Evolutionary conservation across 2,797 vertebrate genomes (phyloP), one percentile per base, ranked within the genome.

Genomic region (Semotilus atromaculatus): DNA sequence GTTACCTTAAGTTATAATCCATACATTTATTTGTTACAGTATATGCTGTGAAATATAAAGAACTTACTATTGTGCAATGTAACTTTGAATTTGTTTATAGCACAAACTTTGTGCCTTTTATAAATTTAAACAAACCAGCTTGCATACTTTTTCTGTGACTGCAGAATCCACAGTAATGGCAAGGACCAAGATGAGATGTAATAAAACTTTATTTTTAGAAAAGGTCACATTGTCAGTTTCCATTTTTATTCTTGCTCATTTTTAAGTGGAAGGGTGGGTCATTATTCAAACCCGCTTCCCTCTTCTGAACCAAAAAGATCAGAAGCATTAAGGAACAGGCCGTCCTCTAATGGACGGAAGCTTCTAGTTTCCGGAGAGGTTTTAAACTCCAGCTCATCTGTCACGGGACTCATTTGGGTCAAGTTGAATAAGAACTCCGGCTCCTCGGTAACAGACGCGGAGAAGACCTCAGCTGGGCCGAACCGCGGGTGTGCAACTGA

Each of bases 241-340:
- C 62, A 36, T 70, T 14, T 51, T 55, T 45, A 19, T 36, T 40
- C n/a, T 34, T 26, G 16, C 4, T 13, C 0, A 13, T 62, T 43
- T 36, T 64, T 7, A 16, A 7, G 55, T n/a, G 4, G 58, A 16
- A 16, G 45, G 4, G 6, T 48, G 6, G 3, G 19, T 26, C 38
- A 13, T 55, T n/a, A 19, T 45, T 81, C 58, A 81, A 11, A 40
- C 18, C 72, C 78, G 78, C 55, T 68, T 71, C n/a, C 84, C 31
- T 78, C 72, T 18, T 73, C 81, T 0, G 5, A 34, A 31, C 1
- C 3, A 0, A 81, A 60, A 4, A 67, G 21, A 34, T 34, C 78
- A 43, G 51, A 19, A 55, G 0, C n/a, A 2, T 81, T 21, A 45
- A 48, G 45, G 7, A 40, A 64, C 23, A 48, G 5, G 34, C 7